Evolutionary conservation across 1,140 invertebrate species (phyloP).

Genomic region (Solenopsis fugax): DNA sequence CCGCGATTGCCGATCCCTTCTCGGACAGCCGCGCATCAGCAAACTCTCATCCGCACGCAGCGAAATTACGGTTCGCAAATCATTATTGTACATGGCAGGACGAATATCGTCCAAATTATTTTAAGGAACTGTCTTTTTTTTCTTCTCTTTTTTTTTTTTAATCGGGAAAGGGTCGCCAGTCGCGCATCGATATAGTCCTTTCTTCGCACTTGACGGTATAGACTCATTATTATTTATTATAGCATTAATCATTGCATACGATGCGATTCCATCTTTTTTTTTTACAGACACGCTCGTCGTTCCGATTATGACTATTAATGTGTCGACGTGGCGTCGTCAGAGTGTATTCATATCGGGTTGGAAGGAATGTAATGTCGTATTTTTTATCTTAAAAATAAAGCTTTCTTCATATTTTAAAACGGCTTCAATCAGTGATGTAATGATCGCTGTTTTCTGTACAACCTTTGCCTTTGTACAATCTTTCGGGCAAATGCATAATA

Average conservation of each 20-base stretch:
- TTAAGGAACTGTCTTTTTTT: neutral
- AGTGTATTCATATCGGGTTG: slow-evolving; percentile 15
- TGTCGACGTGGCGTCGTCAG: slow-evolving; percentile 46
- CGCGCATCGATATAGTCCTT: slow-evolving; percentile 44
- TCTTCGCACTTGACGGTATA: slow-evolving; percentile 71
- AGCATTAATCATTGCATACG: slow-evolving; percentile 72
- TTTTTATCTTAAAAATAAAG: too few relatives aligned
- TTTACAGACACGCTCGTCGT: slow-evolving; percentile 58
- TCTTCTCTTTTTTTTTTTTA: neutral
- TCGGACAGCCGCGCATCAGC: neutral
- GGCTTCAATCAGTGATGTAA: too few relatives aligned
- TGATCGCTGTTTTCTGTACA: too few relatives aligned
- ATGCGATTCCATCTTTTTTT: slow-evolving; percentile 48
- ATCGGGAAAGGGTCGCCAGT: slow-evolving; percentile 49
- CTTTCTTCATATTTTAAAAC: too few relatives aligned
- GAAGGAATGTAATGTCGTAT: too few relatives aligned
- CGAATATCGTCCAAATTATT: slow-evolving; percentile 11
- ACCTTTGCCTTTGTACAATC: too few relatives aligned
- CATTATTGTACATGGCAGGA: neutral
- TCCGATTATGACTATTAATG: slow-evolving; percentile 59
- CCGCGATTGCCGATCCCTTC: slow-evolving; percentile 44
- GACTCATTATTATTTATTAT: slow-evolving; percentile 80
- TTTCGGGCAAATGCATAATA: too few relatives aligned
- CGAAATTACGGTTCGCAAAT: slow-evolving; percentile 1
- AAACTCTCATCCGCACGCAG: neutral